A percentile compares a stretch with the other conserved stretches of the same genome.
These are phyloP conservation scores for Pipistrellus pygmaeus DNA, from an alignment of 2,797 vertebrate species.

Conservation along the genomic window DNA sequence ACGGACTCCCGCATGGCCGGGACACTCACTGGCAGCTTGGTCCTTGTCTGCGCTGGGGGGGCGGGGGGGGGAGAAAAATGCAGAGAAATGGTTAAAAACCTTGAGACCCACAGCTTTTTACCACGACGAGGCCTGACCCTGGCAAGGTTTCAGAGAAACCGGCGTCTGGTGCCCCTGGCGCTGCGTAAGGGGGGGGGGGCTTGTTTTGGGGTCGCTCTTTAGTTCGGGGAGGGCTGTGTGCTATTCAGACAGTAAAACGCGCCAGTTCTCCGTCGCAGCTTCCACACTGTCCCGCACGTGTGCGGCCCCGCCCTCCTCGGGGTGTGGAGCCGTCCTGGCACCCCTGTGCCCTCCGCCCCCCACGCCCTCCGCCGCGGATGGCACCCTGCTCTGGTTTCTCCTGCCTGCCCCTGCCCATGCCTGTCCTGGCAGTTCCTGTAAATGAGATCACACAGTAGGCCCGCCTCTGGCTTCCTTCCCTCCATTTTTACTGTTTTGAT, in stretches of 20 bases:
- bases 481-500: neutral
- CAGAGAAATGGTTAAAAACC: neutral
- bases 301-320: accelerated
- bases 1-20: accelerated
- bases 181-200: neutral
- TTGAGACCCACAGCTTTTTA: accelerated
- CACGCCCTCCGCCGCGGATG: accelerated
- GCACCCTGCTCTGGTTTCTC: accelerated
- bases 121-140: accelerated
- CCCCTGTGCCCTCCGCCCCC: accelerated
- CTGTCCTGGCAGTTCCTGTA: accelerated
- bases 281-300: accelerated
- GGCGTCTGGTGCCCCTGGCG: accelerated
- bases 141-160: accelerated
- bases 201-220: neutral
- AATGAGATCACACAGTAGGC: accelerated
- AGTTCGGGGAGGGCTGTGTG: accelerated
- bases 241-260: accelerated
- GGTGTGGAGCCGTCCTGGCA: accelerated
- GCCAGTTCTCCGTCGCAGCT: accelerated
- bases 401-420: accelerated
- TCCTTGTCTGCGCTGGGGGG: constrained; percentile 55
- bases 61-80: neutral
- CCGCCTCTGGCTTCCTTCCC: neutral
- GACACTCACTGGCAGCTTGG: constrained; percentile 60